Conservation (phyloP, 2,113 vertebrate genomes). For the Egretta garzetta region DNA sequence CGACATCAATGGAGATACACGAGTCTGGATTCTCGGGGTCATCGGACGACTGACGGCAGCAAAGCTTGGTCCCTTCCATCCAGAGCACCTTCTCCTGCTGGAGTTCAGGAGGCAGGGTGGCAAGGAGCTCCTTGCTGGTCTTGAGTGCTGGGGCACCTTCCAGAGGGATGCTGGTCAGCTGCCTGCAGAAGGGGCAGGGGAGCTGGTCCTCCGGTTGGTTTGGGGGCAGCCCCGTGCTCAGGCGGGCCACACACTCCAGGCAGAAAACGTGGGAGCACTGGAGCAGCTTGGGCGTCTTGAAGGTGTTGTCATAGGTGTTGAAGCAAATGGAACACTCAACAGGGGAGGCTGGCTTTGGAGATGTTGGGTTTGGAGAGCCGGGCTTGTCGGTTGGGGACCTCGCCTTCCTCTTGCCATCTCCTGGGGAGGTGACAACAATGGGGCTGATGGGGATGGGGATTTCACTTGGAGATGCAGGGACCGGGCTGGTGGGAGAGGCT, state of each 20-base stretch:
- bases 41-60: slow-evolving; percentile 69
- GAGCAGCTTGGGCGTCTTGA: slow-evolving; percentile 92
- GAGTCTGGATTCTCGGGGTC: slow-evolving; percentile 42
- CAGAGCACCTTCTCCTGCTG: slow-evolving; percentile 84
- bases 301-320: slow-evolving; percentile 92
- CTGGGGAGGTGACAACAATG: background rate
- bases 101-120: slow-evolving; percentile 83
- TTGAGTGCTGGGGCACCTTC: slow-evolving; percentile 84
- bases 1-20: slow-evolving; percentile 88
- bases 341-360: slow-evolving; percentile 62
- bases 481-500: slow-evolving; percentile 15
- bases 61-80: slow-evolving; percentile 91
- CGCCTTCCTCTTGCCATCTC: background rate
- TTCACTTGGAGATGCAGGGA: background rate
- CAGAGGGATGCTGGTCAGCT: slow-evolving; percentile 81
- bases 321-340: slow-evolving; percentile 96
- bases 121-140: slow-evolving; percentile 86
- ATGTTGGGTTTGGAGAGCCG: background rate
- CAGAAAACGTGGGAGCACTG: slow-evolving; percentile 93
- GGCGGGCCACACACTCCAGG: slow-evolving; percentile 91
- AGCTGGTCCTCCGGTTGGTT: slow-evolving; percentile 71
- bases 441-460: slow-evolving; percentile 57
- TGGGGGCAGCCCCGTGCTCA: slow-evolving; percentile 77
- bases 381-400: slow-evolving; percentile 2
- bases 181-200: slow-evolving; percentile 90